phyloP scores from a whole-genome alignment of 1,140 invertebrate genomes.

The Drosophila orosa region DNA sequence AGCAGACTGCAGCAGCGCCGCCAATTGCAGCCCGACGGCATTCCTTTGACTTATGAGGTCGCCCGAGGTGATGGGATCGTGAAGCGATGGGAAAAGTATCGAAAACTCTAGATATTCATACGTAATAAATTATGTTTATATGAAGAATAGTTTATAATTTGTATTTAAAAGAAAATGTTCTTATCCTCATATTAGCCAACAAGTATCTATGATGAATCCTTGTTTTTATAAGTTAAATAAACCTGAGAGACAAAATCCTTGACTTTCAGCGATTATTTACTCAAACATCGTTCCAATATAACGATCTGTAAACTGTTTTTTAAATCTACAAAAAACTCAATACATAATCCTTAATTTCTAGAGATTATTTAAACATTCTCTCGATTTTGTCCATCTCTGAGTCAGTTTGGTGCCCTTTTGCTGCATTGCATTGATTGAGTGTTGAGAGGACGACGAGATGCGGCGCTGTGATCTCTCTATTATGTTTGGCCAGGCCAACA shows the following conservation, averaged over 20 bases:
- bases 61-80: constrained; percentile 20
- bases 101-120: neutral
- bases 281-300: no score
- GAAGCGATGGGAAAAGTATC: constrained; percentile 9
- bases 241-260: no score
- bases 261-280: neutral
- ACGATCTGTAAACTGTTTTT: no score
- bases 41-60: constrained; percentile 73
- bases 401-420: constrained; percentile 28
- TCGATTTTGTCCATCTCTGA: constrained; percentile 14
- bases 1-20: constrained; percentile 51
- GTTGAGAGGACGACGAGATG: constrained; percentile 59
- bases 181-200: no score
- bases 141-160: neutral
- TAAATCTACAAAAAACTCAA: neutral
- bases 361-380: neutral
- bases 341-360: no score
- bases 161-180: neutral
- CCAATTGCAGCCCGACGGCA: constrained; percentile 58
- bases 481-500: constrained; percentile 66
- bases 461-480: constrained; percentile 63
- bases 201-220: no score
- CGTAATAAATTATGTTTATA: neutral
- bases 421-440: constrained; percentile 70
- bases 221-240: no score